These are phyloP conservation scores for Erythrocercus mccallii DNA, from an alignment of 2,113 vertebrate genomes.

Conservation along the genomic window DNA sequence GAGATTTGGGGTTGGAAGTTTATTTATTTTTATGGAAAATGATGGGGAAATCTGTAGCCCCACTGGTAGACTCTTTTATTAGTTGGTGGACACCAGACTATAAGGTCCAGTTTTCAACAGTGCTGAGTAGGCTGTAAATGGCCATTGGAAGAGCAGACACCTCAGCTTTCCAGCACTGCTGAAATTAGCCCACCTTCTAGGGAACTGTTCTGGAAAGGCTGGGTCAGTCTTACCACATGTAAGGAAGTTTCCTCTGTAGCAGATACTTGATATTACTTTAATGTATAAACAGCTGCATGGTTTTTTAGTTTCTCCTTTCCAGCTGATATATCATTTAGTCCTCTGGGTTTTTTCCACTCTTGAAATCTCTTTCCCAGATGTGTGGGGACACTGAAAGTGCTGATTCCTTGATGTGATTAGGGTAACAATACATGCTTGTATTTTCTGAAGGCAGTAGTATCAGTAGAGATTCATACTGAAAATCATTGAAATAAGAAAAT, in stretches of 20 bases:
- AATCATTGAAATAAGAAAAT: not conserved
- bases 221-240: not conserved
- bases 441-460: not conserved
- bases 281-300: not conserved
- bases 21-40: not conserved
- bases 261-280: slow-evolving; percentile 5
- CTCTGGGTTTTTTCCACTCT: not conserved
- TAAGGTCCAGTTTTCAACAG: not conserved
- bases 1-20: not conserved
- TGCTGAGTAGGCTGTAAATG: not conserved
- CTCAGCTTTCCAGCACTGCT: not conserved
- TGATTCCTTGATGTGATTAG: not conserved
- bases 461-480: not conserved
- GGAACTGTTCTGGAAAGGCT: not conserved
- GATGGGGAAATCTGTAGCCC: not conserved
- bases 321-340: not conserved
- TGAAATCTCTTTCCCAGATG: slow-evolving; percentile 27
- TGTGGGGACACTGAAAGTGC: not conserved
- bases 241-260: not conserved
- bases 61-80: not conserved
- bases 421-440: not conserved
- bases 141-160: not conserved
- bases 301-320: not conserved
- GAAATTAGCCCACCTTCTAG: not conserved
- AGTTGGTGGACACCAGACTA: not conserved